Percentiles rank a stretch among this genome's conserved stretches.
These are phyloP conservation scores for Lontra canadensis DNA, from an alignment of 2,113 vertebrate species.

Conservation along the genomic window DNA sequence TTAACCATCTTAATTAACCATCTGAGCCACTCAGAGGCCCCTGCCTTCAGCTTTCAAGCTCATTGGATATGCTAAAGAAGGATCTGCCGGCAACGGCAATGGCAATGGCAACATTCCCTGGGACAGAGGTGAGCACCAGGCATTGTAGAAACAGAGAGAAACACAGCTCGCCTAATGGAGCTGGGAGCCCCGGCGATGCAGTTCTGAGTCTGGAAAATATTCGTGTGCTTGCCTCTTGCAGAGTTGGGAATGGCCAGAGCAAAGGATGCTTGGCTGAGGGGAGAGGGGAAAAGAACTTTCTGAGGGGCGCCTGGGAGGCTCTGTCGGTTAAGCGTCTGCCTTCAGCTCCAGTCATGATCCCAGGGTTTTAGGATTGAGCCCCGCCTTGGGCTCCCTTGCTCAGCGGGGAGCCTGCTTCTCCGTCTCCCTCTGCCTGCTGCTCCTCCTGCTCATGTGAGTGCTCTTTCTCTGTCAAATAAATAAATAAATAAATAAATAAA, in stretches of 20 bases:
- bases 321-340: no score
- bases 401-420: no score
- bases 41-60: not conserved
- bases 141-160: not conserved
- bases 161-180: fast-evolving
- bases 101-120: not conserved
- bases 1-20: no score
- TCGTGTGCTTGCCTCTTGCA: not conserved
- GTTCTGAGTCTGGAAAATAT: not conserved
- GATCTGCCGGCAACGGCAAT: not conserved
- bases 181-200: not conserved
- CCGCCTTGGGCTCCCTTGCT: no score
- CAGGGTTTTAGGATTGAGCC: no score
- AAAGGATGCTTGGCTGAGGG: not conserved
- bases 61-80: not conserved
- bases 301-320: not conserved
- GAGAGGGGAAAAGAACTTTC: not conserved
- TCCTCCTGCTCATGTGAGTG: no score
- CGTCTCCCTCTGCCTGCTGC: no score
- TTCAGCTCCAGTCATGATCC: no score
- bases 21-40: not conserved
- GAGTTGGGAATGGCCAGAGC: not conserved
- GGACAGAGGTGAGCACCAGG: not conserved
- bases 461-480: no score
- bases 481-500: no score